These are phyloP conservation scores for Osmerus eperlanus DNA, from an alignment of 2,113 vertebrate genomes.

Conservation along the genomic window DNA sequence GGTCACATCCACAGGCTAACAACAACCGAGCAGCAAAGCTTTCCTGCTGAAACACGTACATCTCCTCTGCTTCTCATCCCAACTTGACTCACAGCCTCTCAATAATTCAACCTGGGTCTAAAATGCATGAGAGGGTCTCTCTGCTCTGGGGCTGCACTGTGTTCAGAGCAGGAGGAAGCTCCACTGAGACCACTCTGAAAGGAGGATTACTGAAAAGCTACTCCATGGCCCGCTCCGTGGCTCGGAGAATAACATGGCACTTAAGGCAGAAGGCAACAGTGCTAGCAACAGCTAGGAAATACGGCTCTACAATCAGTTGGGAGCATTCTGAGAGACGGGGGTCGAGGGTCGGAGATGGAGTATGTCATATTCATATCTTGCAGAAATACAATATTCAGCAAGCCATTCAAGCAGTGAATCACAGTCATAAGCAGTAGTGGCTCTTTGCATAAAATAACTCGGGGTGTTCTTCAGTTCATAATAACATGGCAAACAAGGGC, in stretches of 20 bases:
- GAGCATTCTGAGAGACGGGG: background rate
- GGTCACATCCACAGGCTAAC: slow-evolving; percentile 16
- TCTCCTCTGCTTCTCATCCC: slow-evolving; percentile 7
- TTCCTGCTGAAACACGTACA: background rate
- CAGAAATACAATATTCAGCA: slow-evolving; percentile 12
- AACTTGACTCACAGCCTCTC: slow-evolving; percentile 41
- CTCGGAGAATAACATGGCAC: slow-evolving; percentile 20
- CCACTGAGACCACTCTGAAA: slow-evolving; percentile 31
- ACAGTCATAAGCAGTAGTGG: slow-evolving; percentile 2
- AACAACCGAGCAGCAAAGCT: background rate
- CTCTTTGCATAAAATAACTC: slow-evolving; percentile 15
- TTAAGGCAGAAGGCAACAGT: slow-evolving; percentile 26
- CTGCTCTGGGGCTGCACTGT: background rate
- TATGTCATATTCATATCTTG: background rate
- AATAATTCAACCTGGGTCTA: slow-evolving; percentile 50
- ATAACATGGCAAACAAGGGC: background rate
- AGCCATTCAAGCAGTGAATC: slow-evolving; percentile 21
- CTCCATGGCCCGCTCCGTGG: slow-evolving; percentile 12
- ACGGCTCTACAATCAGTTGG: slow-evolving; percentile 17
- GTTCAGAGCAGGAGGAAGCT: background rate
- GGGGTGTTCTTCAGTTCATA: slow-evolving; percentile 16
- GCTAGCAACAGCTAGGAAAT: slow-evolving; percentile 18
- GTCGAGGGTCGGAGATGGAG: background rate
- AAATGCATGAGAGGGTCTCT: slow-evolving; percentile 31
- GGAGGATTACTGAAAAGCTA: slow-evolving; percentile 27